Percentiles rank a stretch among this genome's conserved stretches.
Evolutionary conservation across 2,113 vertebrate species (phyloP).

Genomic region (Sprattus sprattus): DNA sequence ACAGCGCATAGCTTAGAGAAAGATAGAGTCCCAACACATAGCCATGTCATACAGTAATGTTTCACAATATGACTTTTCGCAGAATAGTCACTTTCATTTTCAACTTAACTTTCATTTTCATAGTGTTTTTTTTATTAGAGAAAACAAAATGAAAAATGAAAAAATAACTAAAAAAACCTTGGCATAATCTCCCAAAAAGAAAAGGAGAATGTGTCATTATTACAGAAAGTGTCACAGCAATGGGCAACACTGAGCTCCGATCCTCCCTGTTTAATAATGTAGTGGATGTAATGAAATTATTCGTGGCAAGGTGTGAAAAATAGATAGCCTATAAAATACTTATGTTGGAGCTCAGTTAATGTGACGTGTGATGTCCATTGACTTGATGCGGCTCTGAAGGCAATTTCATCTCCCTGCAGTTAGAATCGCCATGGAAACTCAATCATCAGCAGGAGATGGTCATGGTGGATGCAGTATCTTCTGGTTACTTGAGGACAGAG

Average conservation of each 20-base stretch:
- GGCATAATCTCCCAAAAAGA: background rate
- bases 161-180: background rate
- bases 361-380: background rate
- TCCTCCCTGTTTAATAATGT: background rate
- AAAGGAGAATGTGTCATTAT: background rate
- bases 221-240: background rate
- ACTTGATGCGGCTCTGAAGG: background rate
- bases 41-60: background rate
- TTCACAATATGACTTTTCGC: background rate
- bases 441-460: too few relatives aligned
- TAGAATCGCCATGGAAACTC: background rate
- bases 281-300: background rate
- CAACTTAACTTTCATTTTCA: background rate
- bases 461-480: too few relatives aligned
- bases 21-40: background rate
- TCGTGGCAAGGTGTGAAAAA: background rate
- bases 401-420: background rate
- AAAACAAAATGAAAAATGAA: background rate
- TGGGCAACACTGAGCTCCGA: background rate
- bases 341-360: background rate
- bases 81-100: background rate
- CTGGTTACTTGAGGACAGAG: too few relatives aligned
- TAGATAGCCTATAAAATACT: conserved; percentile 1
- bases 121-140: background rate
- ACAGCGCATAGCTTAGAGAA: background rate